Base-by-base conservation (phyloP, 1,140 invertebrate genomes). In the Lethocerus indicus region DNA sequence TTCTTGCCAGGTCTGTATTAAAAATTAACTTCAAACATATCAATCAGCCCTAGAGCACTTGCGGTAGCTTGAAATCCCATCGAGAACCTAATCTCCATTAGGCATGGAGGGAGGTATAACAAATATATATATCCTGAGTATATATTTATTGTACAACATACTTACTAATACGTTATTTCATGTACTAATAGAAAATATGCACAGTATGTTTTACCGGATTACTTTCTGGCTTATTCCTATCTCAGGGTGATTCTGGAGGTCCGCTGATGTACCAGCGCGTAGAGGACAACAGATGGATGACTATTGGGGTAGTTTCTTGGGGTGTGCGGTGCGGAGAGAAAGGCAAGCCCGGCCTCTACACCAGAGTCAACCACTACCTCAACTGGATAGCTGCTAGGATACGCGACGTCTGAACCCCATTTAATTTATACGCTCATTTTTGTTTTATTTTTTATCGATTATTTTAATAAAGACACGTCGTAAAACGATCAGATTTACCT, bases 211-310 rank as follows among this genome's bases (percentile, higher is more conserved):
- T 32, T n/a, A 32, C 9, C 29, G 9, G 9, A 9, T 32, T n/a
- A 9, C 29, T 32, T 32, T 32, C 9, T 32, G 75, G 1, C 72
- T 40, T n/a, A 21, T 44, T 20, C 37, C 57, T 51, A 45, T 46
- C 64, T 64, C 59, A 85, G 81, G 81, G 83, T 26, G 84, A 89
- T 63, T 87, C 81, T 25, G 87, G 87, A 23, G 86, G 87, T 16
- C 87, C 87, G 0, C 61, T 91, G 14, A 69, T 83, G 56, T 67
- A 77, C 50, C 75, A 82, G 58, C 63, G 82, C 57, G n/a, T n/a
- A n/a, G 64, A 69, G 6, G 80, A 78, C 58, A 74, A 75, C 1
- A 72, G 78, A 35, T 89, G 84, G 83, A 70, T 77, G 0, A 71
- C 73, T 2, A 69, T 89, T 14, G 87, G 87, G 1, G 71, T 91